Conservation (phyloP, 2,797 vertebrate genomes). For the Platyrinchus mystaceus region DNA sequence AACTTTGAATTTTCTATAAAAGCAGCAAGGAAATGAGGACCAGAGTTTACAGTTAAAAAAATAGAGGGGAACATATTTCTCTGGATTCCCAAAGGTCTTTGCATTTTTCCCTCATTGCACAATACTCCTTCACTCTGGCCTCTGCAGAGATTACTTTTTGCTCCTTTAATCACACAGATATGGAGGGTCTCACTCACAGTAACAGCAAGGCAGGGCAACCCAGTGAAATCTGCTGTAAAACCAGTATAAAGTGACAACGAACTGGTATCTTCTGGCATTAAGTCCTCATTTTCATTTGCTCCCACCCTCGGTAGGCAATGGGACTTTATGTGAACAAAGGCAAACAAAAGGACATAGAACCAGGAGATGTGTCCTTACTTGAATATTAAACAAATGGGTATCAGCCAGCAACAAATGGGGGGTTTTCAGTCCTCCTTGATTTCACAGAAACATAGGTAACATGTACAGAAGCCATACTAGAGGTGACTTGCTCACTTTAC, state of each 20-base stretch:
- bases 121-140: background rate
- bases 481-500: background rate
- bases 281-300: background rate
- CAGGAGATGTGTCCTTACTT: background rate
- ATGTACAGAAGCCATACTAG: background rate
- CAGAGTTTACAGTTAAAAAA: background rate
- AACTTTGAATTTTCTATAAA: slow-evolving; percentile 47
- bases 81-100: background rate
- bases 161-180: background rate
- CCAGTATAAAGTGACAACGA: background rate
- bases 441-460: background rate
- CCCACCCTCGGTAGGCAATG: background rate
- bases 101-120: background rate
- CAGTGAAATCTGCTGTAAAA: background rate
- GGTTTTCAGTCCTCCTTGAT: background rate
- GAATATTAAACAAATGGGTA: background rate
- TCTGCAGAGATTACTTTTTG: background rate
- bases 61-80: background rate
- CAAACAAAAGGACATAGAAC: background rate
- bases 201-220: background rate
- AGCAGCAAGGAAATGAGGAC: background rate
- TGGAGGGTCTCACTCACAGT: background rate
- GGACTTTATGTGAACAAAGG: background rate
- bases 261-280: background rate
- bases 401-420: background rate